A percentile compares a stretch with the other conserved stretches of the same genome.
phyloP scores from a whole-genome alignment of 2,888 invertebrate species.

The Heteromurus nitidus region DNA sequence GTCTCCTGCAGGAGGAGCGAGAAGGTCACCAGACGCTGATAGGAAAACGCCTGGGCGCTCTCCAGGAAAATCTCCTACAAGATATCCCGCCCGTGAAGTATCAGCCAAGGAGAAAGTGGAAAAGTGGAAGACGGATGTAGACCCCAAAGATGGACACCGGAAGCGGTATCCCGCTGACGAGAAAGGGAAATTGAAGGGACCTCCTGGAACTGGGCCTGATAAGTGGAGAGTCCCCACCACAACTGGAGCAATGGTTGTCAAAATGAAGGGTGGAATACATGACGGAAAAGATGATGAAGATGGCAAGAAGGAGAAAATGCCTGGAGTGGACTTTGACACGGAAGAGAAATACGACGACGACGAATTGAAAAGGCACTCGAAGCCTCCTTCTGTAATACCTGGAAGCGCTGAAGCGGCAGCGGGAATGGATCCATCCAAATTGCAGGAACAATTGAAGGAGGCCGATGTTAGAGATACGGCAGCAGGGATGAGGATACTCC shows the following conservation, averaged over 20 bases:
- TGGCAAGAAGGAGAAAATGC: background rate
- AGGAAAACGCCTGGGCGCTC: background rate
- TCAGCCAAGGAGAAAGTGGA: background rate
- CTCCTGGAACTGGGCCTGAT: background rate
- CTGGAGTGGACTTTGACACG: constrained; percentile 9
- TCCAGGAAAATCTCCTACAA: background rate
- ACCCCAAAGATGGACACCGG: background rate
- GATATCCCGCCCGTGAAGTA: background rate
- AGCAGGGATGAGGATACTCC: constrained; percentile 85
- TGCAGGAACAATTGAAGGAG: constrained; percentile 35
- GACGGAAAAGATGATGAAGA: background rate
- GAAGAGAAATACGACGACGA: background rate
- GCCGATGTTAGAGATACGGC: constrained; percentile 76
- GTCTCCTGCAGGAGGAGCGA: background rate
- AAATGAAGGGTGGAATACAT: background rate
- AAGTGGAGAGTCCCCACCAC: background rate
- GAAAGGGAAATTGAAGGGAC: background rate
- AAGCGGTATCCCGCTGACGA: background rate
- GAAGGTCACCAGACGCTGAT: background rate
- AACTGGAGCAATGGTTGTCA: background rate
- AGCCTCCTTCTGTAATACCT: constrained; percentile 3
- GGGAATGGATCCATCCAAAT: constrained; percentile 23
- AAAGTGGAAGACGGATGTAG: background rate
- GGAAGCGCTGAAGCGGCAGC: background rate
- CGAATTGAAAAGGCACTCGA: constrained; percentile 8